Conservation (phyloP, 2,888 invertebrate species). For the Chaitophorus viminalis region DNA sequence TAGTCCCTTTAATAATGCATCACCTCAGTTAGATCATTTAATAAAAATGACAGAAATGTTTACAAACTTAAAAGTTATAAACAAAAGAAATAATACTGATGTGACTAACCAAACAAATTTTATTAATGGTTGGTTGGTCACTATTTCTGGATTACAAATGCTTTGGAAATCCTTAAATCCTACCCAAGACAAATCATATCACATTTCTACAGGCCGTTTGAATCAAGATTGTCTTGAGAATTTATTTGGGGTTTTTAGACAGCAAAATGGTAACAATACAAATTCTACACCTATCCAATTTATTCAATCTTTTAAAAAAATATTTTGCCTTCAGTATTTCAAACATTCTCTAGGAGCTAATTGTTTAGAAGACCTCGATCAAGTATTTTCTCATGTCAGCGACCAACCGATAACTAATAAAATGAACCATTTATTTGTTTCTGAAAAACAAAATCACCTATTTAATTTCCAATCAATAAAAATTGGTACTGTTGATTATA, state of each 20-base stretch:
- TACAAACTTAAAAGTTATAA: background rate
- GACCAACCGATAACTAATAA: background rate
- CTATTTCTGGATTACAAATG: background rate
- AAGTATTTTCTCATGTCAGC: background rate
- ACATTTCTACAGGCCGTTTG: background rate
- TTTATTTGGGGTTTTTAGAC: background rate
- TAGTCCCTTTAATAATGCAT: background rate
- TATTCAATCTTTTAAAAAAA: conserved; percentile 10
- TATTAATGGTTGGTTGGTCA: conserved; percentile 5
- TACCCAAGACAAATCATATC: background rate
- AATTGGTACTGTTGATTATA: conserved; percentile 19
- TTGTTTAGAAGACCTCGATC: conserved; percentile 9
- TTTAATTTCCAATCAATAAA: background rate
- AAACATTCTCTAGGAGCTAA: background rate
- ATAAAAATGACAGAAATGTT: conserved; percentile 14
- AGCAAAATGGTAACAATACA: background rate
- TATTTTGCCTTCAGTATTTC: conserved; percentile 15
- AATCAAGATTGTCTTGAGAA: conserved; percentile 26
- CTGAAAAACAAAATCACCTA: background rate
- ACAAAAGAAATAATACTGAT: background rate
- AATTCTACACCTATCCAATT: background rate
- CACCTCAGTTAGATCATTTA: background rate
- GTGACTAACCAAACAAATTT: background rate
- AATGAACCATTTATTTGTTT: background rate
- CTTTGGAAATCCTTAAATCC: background rate